Evolutionary conservation across 2,113 vertebrate genomes (phyloP).

Genomic region (Python bivittatus): DNA sequence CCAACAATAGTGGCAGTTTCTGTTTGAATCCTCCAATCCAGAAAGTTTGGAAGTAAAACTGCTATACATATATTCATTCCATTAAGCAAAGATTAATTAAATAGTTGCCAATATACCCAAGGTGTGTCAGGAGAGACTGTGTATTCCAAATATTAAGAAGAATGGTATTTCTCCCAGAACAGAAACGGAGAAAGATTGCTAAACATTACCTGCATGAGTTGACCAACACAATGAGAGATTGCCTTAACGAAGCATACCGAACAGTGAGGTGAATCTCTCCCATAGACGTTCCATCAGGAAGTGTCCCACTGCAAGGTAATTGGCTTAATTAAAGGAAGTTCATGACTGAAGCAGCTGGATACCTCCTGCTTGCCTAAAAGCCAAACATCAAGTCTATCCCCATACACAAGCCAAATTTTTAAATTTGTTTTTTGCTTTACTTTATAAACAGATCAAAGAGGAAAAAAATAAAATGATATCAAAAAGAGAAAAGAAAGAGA

Average conservation of each 20-base stretch:
- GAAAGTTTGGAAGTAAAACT: background rate
- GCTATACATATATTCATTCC: background rate
- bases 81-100: background rate
- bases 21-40: background rate
- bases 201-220: constrained; percentile 84
- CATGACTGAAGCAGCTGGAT: background rate
- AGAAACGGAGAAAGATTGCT: accelerated
- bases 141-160: background rate
- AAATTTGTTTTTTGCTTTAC: background rate
- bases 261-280: constrained; percentile 87
- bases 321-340: constrained; percentile 3
- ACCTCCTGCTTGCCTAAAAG: background rate
- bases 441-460: background rate
- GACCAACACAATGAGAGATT: constrained; percentile 82
- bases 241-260: constrained; percentile 82
- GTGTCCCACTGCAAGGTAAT: constrained; percentile 51
- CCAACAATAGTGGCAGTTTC: background rate
- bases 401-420: background rate
- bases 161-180: background rate
- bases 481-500: background rate
- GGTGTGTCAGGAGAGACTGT: background rate
- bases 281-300: constrained; percentile 69
- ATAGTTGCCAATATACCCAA: background rate
- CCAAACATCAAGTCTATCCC: background rate
- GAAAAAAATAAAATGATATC: background rate